Evolutionary conservation across 53 echinoderm and acorn worm species (phyloP).

Genomic region (Arbacia lixula): DNA sequence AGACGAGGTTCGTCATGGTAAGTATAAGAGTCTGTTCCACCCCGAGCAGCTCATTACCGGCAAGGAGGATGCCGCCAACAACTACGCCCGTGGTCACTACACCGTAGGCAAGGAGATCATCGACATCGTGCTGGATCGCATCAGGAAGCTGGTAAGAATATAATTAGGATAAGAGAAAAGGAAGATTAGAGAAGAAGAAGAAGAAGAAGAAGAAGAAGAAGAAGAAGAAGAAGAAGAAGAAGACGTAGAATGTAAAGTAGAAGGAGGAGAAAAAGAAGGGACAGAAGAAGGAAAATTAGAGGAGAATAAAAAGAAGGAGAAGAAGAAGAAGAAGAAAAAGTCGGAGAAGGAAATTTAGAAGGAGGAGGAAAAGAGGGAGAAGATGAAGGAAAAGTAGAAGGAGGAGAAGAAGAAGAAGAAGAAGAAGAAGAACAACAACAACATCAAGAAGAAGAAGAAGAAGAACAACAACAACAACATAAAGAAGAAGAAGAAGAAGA

Average conservation of each 20-base stretch:
- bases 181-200: neutral
- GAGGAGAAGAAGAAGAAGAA: neutral
- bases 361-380: neutral
- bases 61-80: conserved; percentile 75
- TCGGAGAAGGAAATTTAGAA: neutral
- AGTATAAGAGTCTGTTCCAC: conserved; percentile 4
- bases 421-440: neutral
- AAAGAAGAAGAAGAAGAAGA: no score
- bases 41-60: neutral
- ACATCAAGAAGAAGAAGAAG: neutral
- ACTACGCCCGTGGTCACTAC: conserved; percentile 83
- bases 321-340: conserved; percentile 16
- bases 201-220: neutral
- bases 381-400: neutral
- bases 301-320: neutral
- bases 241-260: neutral
- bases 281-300: neutral
- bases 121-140: conserved; percentile 60
- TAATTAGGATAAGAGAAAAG: neutral
- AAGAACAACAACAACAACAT: no score
- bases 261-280: no score
- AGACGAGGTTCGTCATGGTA: conserved; percentile 28
- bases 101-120: conserved; percentile 65
- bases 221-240: neutral
- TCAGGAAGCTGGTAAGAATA: conserved; percentile 62